Evolutionary conservation across 2,888 invertebrate genomes (phyloP), one percentile per base, ranked within the genome.

Genomic region (Rutpela maculata): DNA sequence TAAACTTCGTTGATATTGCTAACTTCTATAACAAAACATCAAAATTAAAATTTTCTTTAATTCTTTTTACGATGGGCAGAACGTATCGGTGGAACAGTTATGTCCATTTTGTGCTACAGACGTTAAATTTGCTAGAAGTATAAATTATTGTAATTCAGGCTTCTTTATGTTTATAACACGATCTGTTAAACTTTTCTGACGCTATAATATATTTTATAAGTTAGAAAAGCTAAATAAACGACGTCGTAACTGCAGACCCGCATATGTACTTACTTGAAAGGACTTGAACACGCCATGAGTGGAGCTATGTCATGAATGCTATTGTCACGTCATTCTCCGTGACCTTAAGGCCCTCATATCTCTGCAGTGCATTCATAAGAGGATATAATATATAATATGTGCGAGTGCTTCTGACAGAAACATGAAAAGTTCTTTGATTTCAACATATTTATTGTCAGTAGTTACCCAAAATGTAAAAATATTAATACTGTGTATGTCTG

Each of bases 331-430:
- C 63, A 31, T 6, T 38, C 38, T 63, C 31, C 35, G 63, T 63
- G 35, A 63, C 38, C 63, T 35, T n/a, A 18, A 63, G 38, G 31
- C 31, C 63, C 63, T 38, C 63, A 59, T 59, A 59, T 59, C 59
- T 19, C 11, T 59, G 59, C 18, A 59, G 10, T 59, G 59, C 59
- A 59, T 57, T 57, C 19, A 57, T 19, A 22, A 55, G 50, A 22
- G 66, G 17, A 55, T n/a, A 55, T 56, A 67, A 66, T 66, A 67
- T 22, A 55, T 66, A 50, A 67, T 67, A 67, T 69, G 10, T 18
- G 59, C 38, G 69, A 69, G 57, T 69, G 59, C 57, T n/a, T 11
- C 15, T 69, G 69, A 69, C 69, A 59, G 57, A 22, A 18, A 35
- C 35, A 57, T 7, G 69, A 69, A 35, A 56, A 31, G 22, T 59